A percentile compares a stretch with the other conserved stretches of the same genome.
Conservation (phyloP, 2,888 invertebrate genomes). For the Pristionchus fissidentatus region DNA sequence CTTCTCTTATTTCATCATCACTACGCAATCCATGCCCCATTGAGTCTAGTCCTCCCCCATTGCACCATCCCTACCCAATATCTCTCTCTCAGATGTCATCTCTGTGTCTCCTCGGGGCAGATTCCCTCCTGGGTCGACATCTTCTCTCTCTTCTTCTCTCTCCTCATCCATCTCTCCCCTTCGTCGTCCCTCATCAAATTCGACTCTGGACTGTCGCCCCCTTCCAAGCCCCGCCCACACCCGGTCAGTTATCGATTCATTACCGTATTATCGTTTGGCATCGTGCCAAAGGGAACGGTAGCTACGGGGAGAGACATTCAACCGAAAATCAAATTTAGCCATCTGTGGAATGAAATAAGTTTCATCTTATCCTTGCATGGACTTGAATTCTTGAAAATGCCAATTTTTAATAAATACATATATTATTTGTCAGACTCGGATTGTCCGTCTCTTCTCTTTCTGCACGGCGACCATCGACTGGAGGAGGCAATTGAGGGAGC, state of each 20-base stretch:
- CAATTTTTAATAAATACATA: too few relatives aligned
- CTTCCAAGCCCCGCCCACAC: neutral
- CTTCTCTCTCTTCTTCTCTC: constrained; percentile 26
- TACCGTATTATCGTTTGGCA: too few relatives aligned
- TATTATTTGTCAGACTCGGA: neutral
- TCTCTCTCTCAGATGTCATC: constrained; percentile 3
- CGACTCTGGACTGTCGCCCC: constrained; percentile 3
- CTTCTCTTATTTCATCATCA: neutral
- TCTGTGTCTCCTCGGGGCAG: neutral
- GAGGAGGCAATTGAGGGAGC: constrained; percentile 36
- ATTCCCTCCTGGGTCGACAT: constrained; percentile 34
- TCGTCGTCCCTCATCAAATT: constrained; percentile 19
- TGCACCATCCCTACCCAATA: neutral
- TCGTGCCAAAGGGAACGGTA: too few relatives aligned
- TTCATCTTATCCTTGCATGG: too few relatives aligned
- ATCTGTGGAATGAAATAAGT: too few relatives aligned
- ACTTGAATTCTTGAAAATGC: too few relatives aligned
- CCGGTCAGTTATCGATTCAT: neutral
- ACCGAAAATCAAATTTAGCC: neutral
- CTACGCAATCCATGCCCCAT: neutral
- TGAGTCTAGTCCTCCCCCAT: neutral
- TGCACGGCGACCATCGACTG: constrained; percentile 17
- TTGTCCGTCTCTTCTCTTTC: neutral
- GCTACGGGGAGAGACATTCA: too few relatives aligned
- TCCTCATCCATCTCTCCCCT: constrained; percentile 29